Evolutionary conservation across 2,888 invertebrate species (phyloP).

Genomic region (Sialis lutaria): DNA sequence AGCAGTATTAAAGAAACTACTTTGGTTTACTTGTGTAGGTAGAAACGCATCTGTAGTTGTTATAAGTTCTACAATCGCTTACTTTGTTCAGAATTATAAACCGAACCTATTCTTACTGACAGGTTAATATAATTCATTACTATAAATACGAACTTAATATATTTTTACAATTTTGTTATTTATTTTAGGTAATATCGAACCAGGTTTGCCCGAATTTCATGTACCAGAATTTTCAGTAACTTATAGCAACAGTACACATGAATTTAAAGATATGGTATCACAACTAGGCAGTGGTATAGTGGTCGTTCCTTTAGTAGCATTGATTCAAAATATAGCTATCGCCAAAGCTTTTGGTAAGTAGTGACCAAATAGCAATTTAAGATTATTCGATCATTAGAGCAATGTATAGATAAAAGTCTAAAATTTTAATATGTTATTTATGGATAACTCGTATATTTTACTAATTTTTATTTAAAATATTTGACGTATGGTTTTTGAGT

Average conservation of each 20-base stretch:
- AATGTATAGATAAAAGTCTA: no score
- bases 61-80: constrained; percentile 37
- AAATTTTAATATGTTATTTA: no score
- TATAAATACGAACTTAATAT: not conserved
- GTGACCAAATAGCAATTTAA: no score
- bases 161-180: not conserved
- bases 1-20: constrained; percentile 22
- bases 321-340: constrained; percentile 65
- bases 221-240: constrained; percentile 33
- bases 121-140: constrained; percentile 23
- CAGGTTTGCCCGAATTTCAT: constrained; percentile 38
- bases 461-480: no score
- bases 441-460: no score
- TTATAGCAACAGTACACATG: constrained; percentile 30
- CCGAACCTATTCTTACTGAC: constrained; percentile 38
- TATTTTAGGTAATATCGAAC: constrained; percentile 35
- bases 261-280: constrained; percentile 34
- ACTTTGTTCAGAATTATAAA: constrained; percentile 28
- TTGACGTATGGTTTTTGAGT: no score
- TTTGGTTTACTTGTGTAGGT: constrained; percentile 47
- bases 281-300: constrained; percentile 49
- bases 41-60: constrained; percentile 56
- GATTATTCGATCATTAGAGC: no score
- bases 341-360: constrained; percentile 67
- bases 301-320: constrained; percentile 54